Base-by-base conservation (phyloP, 1,140 invertebrate species). In the Stenopsyche tienmushanensis region DNA sequence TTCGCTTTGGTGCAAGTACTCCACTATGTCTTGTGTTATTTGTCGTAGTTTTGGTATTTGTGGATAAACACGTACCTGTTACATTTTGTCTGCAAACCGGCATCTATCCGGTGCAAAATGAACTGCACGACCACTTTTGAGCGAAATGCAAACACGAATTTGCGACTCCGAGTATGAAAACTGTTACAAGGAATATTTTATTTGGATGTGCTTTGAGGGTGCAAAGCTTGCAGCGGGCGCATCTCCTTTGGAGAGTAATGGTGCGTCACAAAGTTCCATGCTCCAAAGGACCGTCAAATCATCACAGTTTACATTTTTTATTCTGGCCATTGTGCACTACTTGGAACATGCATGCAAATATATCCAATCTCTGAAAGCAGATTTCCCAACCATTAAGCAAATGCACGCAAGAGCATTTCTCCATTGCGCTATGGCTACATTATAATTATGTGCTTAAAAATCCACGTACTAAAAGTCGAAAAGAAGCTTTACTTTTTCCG, bases 121-220 rank as follows among this genome's bases (percentile, higher is more conserved):
- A 34, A 34, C 29, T 34, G 29, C 29, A 13, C 29, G 29, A 34
- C 29, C 53, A 49, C 60, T 67, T 67, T 62, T 13, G 58, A 67
- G 65, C 65, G 59, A 67, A 67, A 47, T 54, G 65, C 52, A 67
- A 67, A 67, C 65, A 62, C 65, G 58, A 67, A 67, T 67, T 67
- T 67, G 58, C 49, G 47, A 57, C 59, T 45, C 58, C 41, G 55
- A 58, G 54, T 34, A 50, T 42, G 50, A 52, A 52, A 9, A 44
- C 29, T 64, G 23, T 41, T 23, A 44, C 42, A 41, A 52, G 47
- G 64, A 41, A 55, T 62, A 44, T 62, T 67, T 62, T 67, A 67
- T 67, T 67, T 67, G 59, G 57, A 66, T 66, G 24, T 39, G 42
- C 29, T 64, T 64, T 54, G 52, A 39, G 41, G 17, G 41, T 18